Conservation (phyloP, 2,113 vertebrate genomes). For the Boleophthalmus pectinirostris region DNA sequence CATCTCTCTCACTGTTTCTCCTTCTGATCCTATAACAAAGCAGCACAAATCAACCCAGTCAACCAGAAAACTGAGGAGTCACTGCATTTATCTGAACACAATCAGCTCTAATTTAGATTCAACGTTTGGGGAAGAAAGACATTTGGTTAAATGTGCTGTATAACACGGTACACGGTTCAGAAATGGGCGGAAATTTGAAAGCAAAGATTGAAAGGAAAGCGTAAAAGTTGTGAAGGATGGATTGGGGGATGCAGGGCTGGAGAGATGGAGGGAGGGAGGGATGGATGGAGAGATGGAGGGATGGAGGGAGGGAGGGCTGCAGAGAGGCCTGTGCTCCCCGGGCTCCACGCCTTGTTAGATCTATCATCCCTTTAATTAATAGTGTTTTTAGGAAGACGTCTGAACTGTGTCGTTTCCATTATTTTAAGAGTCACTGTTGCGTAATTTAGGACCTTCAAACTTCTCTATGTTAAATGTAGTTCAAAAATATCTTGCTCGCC, state of each 20-base stretch:
- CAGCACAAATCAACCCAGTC: not conserved
- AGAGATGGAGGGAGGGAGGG: not conserved
- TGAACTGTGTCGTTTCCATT: constrained; percentile 99
- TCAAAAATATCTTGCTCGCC: too few species aligned
- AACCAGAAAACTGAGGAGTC: not conserved
- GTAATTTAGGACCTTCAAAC: too few species aligned
- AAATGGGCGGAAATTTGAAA: not conserved
- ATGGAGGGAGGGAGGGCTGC: constrained; percentile 10
- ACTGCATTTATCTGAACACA: not conserved
- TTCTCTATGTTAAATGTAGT: too few species aligned
- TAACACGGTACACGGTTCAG: not conserved
- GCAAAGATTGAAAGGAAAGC: constrained; percentile 8
- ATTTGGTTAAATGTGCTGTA: not conserved
- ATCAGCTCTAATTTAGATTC: not conserved
- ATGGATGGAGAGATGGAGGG: not conserved
- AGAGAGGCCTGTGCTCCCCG: constrained; percentile 67
- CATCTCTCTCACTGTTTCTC: not conserved
- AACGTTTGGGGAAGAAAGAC: not conserved
- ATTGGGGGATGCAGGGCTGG: not conserved
- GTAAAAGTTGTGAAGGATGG: constrained; percentile 24
- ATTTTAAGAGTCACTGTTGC: constrained; percentile 64
- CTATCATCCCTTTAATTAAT: constrained; percentile 99
- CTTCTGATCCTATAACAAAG: not conserved
- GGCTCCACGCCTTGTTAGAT: constrained; percentile 95
- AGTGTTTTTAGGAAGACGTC: constrained; percentile 98